Evolutionary conservation across 2,888 invertebrate species (phyloP), one percentile per base, ranked within the genome.

Genomic region (Hirudinaria manillensis): DNA sequence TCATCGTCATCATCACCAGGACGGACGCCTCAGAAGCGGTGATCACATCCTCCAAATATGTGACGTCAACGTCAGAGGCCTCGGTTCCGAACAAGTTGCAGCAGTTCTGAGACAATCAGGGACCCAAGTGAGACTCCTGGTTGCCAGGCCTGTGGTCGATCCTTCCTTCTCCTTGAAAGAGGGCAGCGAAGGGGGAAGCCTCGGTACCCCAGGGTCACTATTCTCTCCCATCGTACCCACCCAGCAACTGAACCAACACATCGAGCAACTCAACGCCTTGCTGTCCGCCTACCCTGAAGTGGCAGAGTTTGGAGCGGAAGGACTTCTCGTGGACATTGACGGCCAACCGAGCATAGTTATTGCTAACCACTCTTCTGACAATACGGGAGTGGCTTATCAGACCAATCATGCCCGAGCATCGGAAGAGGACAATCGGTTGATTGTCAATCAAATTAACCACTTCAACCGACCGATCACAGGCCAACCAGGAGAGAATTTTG

Each of bases 81-180:
- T 97, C 89, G 93, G 93, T 78, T 95, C 95, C 74, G 98, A 99
- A 86, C 88, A 88, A 87, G 96, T 97, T 81, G 97, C 97, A 32
- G 91, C 94, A 27, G 96, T 98, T 78, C 87, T 98, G 78, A 90
- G 97, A 36, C 95, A 96, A 86, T 94, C 95, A 34, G 96, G 97
- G 45, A 93, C 93, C 19, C 93, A 94, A 84, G 96, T 97, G 76
- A 90, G 95, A 2, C 89, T 97, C 72, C 93, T 97, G 76, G 97
- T 97, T 74, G 97, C 96, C 76, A 90, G 97, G 51, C 81, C 83
- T 4, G 81, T 85, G 65, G 79, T 77, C 10, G 84, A 85, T 61
- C 78, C 80, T 24, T 79, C 81, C 4, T 65, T 73, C 16, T n/a
- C 29, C 3, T n/a, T n/a, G 36, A 38, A 65, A 21, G 61, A 34